Percentiles rank a stretch among this genome's conserved stretches.
These are phyloP conservation scores for Zapus hudsonius DNA, from an alignment of 2,113 vertebrate genomes.

Conservation along the genomic window DNA sequence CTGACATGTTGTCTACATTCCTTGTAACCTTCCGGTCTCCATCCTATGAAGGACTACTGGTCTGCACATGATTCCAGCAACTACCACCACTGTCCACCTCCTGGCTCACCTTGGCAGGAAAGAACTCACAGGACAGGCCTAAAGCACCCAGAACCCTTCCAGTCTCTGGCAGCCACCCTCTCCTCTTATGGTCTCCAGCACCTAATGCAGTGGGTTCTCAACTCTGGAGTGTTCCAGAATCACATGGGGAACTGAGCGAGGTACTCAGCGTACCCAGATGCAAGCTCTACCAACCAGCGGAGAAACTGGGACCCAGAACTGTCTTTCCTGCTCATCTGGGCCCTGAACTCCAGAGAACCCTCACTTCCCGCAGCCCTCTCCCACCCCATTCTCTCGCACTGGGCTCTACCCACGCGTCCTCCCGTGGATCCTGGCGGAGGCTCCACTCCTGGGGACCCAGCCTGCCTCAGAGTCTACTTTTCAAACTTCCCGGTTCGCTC, in stretches of 20 bases:
- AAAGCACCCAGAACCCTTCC: not conserved
- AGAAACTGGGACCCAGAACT: not conserved
- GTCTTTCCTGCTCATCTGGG: not conserved
- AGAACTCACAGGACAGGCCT: not conserved
- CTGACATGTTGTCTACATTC: not conserved
- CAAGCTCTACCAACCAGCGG: not conserved
- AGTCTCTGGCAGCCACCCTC: not conserved
- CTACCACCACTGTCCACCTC: not conserved
- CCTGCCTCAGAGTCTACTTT: not conserved
- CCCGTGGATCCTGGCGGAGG: not conserved
- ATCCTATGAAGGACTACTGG: not conserved
- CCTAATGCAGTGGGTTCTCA: not conserved
- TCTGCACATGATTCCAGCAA: not conserved
- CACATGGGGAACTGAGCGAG: not conserved
- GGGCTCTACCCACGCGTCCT: not conserved
- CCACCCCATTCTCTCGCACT: not conserved
- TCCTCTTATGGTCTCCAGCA: not conserved
- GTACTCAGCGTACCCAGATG: not conserved
- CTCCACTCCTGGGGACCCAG: not conserved
- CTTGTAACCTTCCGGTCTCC: not conserved
- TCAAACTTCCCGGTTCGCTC: slow-evolving; percentile 1
- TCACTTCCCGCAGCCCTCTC: fast-evolving
- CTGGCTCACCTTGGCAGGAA: not conserved
- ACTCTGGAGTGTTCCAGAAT: not conserved
- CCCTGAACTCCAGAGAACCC: not conserved